phyloP scores from a whole-genome alignment of 2,113 vertebrate species.

The Bufo bufo region DNA sequence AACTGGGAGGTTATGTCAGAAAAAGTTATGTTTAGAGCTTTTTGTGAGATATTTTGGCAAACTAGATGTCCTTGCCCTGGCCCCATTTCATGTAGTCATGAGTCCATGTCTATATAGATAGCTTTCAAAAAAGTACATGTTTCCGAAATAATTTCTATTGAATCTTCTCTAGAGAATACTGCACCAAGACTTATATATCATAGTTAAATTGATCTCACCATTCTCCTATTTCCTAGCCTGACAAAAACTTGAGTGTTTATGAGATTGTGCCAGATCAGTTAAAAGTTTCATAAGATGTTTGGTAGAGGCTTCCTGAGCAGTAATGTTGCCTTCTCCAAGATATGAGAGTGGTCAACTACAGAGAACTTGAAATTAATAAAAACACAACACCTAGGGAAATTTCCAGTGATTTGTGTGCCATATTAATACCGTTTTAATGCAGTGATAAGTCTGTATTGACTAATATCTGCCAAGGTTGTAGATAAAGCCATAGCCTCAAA shows the following conservation, averaged over 20 bases:
- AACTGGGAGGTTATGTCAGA: background rate
- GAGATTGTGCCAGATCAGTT: constrained; percentile 51
- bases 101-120: background rate
- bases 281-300: constrained; percentile 30
- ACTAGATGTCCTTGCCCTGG: constrained; percentile 4
- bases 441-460: constrained; percentile 33
- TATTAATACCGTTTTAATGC: constrained; percentile 24
- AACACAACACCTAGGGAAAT: constrained; percentile 3
- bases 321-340: constrained; percentile 22
- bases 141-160: constrained; percentile 12
- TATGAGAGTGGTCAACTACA: constrained; percentile 41
- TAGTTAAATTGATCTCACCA: constrained; percentile 14
- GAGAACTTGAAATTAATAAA: constrained; percentile 28
- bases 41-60: background rate
- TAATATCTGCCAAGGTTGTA: constrained; percentile 52
- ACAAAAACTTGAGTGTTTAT: constrained; percentile 35
- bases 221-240: constrained; percentile 27
- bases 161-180: constrained; percentile 6
- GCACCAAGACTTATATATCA: constrained; percentile 3
- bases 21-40: constrained; percentile 15
- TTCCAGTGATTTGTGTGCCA: constrained; percentile 33
- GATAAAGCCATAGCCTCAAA: constrained; percentile 38
- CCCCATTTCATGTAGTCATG: background rate
- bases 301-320: constrained; percentile 42
- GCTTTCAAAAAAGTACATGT: constrained; percentile 2